These are phyloP conservation scores for Ramphastos sulfuratus DNA, from an alignment of 2,113 vertebrate genomes.

Conservation along the genomic window DNA sequence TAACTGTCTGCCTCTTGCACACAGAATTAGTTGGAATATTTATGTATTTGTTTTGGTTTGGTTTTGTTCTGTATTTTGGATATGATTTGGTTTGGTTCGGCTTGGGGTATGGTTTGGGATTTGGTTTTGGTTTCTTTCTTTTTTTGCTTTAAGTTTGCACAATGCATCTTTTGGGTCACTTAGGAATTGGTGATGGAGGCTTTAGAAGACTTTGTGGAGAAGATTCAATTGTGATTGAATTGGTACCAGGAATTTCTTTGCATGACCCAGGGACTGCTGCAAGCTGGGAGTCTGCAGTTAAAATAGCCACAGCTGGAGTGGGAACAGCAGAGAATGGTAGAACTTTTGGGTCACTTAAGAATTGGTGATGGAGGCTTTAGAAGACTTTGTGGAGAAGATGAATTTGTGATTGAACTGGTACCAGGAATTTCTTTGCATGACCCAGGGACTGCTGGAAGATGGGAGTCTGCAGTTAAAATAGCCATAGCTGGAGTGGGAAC, in stretches of 20 bases:
- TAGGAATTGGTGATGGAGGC: neutral
- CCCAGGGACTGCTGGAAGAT: neutral
- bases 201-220: neutral
- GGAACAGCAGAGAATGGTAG: neutral
- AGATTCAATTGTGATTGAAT: neutral
- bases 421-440: neutral
- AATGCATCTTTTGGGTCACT: neutral
- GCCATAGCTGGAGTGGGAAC: neutral
- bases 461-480: neutral
- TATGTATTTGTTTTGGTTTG: neutral
- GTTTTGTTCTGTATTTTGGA: neutral
- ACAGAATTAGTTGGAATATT: neutral
- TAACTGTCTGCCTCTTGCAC: neutral
- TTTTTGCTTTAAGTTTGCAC: neutral
- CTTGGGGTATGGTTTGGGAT: neutral
- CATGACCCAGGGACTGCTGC: neutral
- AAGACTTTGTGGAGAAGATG: neutral
- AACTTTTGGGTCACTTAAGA: neutral
- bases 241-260: neutral
- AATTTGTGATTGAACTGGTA: neutral
- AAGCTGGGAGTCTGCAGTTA: neutral
- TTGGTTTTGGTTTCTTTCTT: neutral
- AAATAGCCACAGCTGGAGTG: neutral
- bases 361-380: neutral
- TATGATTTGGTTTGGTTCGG: neutral